Base-by-base conservation (phyloP, 2,888 invertebrate genomes). In the Alloscopus bannaensis region DNA sequence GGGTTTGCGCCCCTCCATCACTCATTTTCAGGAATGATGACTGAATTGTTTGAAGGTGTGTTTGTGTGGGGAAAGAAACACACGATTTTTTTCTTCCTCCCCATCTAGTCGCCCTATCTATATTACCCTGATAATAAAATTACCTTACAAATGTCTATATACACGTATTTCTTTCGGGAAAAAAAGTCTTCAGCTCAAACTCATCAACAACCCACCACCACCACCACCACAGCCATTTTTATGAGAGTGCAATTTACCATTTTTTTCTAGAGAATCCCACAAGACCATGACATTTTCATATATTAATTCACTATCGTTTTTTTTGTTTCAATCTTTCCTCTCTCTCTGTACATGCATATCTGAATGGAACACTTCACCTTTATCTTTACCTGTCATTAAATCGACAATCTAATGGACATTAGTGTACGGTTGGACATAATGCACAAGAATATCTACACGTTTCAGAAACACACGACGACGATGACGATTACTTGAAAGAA, bases 361-460 rank as follows among this genome's bases (percentile, higher is more conserved):
- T n/a, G n/a, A n/a, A n/a, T n/a, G n/a, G 36, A 6, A 36, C 36
- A 36, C 36, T 36, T 36, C 36, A 36, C 36, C 36, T 36, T 36
- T 36, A 13, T 8, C 13, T 13, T 36, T 62, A 24, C 20, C 47
- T 50, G 66, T 75, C 75, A 66, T 75, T 75, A 75, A 75, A 75
- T 75, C 75, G 59, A 57, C 75, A 59, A 59, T 75, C 75, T 57
- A 75, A 75, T 75, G 75, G 75, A 75, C 65, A 66, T 75, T 75
- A 75, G 20, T 45, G 40, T 40, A 36, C 31, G 1, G 40, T 24
- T 40, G 36, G 11, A n/a, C n/a, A 29, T 20, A 20, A 69, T 45
- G 69, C 40, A 29, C 59, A 59, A 59, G 57, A 59, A 70, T 22
- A 18, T n/a, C n/a, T n/a, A n/a, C n/a, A n/a, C n/a, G n/a, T n/a